Percentiles rank a stretch among this genome's conserved stretches.
Evolutionary conservation across 2,113 vertebrate species (phyloP).

Genomic region (Apodemus sylvaticus): DNA sequence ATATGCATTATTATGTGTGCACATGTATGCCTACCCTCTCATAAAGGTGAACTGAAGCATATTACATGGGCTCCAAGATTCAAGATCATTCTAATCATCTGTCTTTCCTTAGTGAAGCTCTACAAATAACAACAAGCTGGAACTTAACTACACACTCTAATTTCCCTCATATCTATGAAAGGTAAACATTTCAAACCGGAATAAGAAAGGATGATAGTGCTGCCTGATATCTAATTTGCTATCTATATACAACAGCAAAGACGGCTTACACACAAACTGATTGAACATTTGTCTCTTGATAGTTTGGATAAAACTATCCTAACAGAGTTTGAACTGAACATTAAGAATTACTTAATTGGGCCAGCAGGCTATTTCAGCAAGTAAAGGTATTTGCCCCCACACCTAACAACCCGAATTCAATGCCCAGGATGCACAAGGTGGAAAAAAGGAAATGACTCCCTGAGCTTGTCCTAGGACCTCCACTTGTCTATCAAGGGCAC

Average conservation of each 20-base stretch:
- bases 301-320: conserved; percentile 37
- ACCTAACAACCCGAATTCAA: background rate
- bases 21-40: background rate
- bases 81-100: background rate
- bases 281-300: background rate
- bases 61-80: background rate
- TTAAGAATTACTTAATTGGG: background rate
- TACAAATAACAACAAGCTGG: conserved; percentile 9
- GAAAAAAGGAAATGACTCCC: background rate
- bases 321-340: background rate
- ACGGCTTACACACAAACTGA: background rate
- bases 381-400: background rate
- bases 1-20: background rate
- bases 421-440: background rate
- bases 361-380: background rate
- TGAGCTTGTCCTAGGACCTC: background rate
- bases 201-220: background rate
- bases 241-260: conserved; percentile 27
- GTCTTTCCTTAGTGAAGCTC: background rate
- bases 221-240: background rate
- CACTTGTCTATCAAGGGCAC: background rate
- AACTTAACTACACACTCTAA: conserved; percentile 25
- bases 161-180: background rate
- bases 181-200: conserved; percentile 28
- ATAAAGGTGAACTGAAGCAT: background rate